These are phyloP conservation scores for Dermatemys mawii DNA, from an alignment of 2,113 vertebrate species.

Conservation along the genomic window DNA sequence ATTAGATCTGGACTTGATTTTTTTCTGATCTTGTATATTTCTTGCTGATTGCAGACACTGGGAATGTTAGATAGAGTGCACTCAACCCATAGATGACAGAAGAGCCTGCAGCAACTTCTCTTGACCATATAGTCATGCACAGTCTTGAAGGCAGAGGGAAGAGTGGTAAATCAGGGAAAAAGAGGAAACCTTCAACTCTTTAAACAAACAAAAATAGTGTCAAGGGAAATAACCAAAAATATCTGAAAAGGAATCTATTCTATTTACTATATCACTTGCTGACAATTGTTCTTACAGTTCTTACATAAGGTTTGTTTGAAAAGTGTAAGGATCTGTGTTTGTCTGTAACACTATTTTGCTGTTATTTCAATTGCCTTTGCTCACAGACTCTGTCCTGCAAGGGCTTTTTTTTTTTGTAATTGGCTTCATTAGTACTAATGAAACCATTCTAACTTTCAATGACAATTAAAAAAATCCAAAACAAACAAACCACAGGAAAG, in stretches of 20 bases:
- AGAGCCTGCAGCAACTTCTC: background rate
- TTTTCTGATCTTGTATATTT: background rate
- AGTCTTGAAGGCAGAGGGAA: background rate
- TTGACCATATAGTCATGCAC: background rate
- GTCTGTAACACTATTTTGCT: background rate
- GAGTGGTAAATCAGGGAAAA: background rate
- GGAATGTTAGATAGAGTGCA: background rate
- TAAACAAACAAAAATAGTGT: background rate
- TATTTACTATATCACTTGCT: background rate
- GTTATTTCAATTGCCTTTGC: background rate
- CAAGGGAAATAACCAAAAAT: background rate
- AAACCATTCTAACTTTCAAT: background rate
- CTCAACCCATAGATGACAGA: background rate
- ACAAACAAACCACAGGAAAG: background rate
- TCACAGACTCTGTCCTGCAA: no score
- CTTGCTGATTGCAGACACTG: background rate
- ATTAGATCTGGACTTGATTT: no score
- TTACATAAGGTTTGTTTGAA: background rate
- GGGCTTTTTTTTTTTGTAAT: background rate
- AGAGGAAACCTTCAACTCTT: background rate
- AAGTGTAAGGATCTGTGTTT: background rate
- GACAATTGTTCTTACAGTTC: background rate
- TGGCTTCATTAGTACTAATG: background rate
- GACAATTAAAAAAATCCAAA: background rate
- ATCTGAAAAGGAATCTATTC: background rate